These are phyloP conservation scores for Ochropleura plecta DNA, from an alignment of 2,888 invertebrate species.

Conservation along the genomic window DNA sequence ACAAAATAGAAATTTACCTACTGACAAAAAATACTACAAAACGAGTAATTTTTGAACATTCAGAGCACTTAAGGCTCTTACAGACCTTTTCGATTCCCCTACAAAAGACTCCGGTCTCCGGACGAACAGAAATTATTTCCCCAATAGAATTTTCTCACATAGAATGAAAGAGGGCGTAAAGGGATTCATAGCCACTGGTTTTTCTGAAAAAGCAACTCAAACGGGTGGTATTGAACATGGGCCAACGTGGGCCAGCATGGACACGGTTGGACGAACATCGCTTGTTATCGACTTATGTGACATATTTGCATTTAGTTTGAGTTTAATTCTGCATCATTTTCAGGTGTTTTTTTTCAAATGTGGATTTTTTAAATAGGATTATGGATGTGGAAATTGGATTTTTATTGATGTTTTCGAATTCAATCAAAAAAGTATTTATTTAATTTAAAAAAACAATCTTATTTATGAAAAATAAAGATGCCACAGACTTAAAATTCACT, in stretches of 20 bases:
- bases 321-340: neutral
- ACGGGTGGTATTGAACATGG: conserved; percentile 75
- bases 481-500: neutral
- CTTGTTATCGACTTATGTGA: conserved; percentile 67
- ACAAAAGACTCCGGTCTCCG: conserved; percentile 71
- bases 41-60: conserved; percentile 64
- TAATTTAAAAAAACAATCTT: neutral
- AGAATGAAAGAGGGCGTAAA: conserved; percentile 76
- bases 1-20: conserved; percentile 44
- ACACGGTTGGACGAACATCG: conserved; percentile 74
- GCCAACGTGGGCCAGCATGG: conserved; percentile 59
- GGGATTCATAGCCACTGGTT: conserved; percentile 82
- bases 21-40: conserved; percentile 40
- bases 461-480: too few species aligned
- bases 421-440: neutral
- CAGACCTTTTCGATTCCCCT: conserved; percentile 65
- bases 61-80: conserved; percentile 66
- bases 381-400: neutral
- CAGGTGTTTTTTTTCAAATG: neutral
- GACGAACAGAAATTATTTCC: conserved; percentile 81
- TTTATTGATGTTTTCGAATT: neutral
- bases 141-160: conserved; percentile 84
- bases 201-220: conserved; percentile 82
- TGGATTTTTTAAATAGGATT: too few species aligned
- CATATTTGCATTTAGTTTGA: conserved; percentile 65